Base-by-base conservation (phyloP, 2,888 invertebrate species). In the Macrosoma leucophasiata region DNA sequence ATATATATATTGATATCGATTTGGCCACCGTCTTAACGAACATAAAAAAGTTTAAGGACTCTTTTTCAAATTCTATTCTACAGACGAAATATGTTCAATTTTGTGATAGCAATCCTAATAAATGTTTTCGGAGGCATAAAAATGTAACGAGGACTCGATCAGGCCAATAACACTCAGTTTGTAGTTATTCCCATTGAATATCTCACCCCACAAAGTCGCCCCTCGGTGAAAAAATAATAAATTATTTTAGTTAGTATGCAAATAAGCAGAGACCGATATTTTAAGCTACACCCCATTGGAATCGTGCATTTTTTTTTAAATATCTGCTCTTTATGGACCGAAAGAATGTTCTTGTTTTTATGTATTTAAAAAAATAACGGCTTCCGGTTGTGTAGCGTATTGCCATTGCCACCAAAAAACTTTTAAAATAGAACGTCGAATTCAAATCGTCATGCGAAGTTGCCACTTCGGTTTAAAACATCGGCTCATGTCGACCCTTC, bases 221-320 rank as follows among this genome's bases (percentile, higher is more conserved):
- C 82, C 81, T 81, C 71, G 62, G 70, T 69, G 69, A 74, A 82
- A 84, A 81, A 81, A 82, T 82, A 82, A 84, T 82, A 84, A 82
- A 82, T 82, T 82, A 84, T 82, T 84, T 84, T 84, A 84, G 82
- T 84, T 82, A 84, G 81, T 82, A 84, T 84, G 84, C 84, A 84
- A 84, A 84, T 84, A 78, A 76, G 79, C 58, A 51, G 56, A 63
- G 70, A 58, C 76, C 75, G 77, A 82, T 78, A 76, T 81, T 79
- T 77, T 77, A 75, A 75, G 70, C 67, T 67, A 77, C 79, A 79
- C 81, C 82, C 82, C 76, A 78, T 75, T 66, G 73, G 73, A 58
- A 62, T 57, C 62, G 62, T 60, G 59, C 58, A 48, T 54, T 69
- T 74, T 75, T 66, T 54, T 66, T 67, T 60, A 56, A 62, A 67